A percentile compares a stretch with the other conserved stretches of the same genome.
Evolutionary conservation across 2,888 invertebrate species (phyloP).

Genomic region (Rotaria sp.): DNA sequence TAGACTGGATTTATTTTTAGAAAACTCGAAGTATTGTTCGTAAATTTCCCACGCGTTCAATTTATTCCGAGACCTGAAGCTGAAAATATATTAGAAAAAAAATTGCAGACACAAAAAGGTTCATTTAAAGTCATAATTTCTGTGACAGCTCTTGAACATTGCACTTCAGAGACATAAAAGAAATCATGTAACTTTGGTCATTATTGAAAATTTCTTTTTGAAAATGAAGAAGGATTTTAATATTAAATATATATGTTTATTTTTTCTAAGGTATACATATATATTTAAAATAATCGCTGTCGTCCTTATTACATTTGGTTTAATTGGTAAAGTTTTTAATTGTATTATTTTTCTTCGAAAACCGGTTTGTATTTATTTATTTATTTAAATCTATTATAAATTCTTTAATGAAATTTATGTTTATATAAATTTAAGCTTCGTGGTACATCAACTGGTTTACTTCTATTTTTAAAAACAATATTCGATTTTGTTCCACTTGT

Average conservation of each 20-base stretch:
- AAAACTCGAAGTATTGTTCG: no score
- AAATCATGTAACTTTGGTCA: no score
- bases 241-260: neutral
- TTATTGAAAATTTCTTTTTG: no score
- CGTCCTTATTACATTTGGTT: constrained; percentile 15
- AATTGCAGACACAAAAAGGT: no score
- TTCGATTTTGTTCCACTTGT: constrained; percentile 6
- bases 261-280: neutral
- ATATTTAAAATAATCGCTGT: neutral
- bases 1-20: no score
- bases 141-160: no score
- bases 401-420: neutral
- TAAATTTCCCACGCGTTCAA: no score
- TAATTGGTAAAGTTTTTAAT: constrained; percentile 26
- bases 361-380: neutral
- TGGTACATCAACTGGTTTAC: constrained; percentile 24
- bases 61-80: no score
- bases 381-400: neutral
- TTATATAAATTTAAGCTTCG: neutral
- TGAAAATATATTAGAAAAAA: no score
- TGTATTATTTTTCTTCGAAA: constrained; percentile 28
- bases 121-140: no score
- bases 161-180: no score
- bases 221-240: no score
- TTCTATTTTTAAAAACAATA: constrained; percentile 18